These are phyloP conservation scores for Nannobrachium achirus DNA, from an alignment of 2,113 vertebrate genomes.

Conservation along the genomic window DNA sequence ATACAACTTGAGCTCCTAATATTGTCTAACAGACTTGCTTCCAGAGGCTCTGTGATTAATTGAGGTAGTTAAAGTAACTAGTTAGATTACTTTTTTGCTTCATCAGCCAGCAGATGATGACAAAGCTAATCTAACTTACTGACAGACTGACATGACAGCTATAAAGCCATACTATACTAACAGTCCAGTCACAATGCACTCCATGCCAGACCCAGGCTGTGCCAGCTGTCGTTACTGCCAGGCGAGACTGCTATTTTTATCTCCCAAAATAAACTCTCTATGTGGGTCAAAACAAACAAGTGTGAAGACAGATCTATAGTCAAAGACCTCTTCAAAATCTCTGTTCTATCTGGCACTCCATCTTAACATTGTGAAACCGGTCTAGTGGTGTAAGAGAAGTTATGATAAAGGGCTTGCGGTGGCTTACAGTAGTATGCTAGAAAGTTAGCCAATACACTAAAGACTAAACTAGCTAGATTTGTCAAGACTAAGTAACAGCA, in stretches of 20 bases:
- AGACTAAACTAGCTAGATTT: conserved; percentile 22
- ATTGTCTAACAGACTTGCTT: no score
- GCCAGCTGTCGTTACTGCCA: conserved; percentile 15
- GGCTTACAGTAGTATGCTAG: conserved; percentile 17
- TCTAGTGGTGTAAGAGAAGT: background rate
- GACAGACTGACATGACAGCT: background rate
- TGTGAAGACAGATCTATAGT: background rate
- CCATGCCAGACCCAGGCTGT: conserved; percentile 18
- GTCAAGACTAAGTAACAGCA: conserved; percentile 1
- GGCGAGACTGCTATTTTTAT: background rate
- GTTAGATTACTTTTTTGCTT: no score
- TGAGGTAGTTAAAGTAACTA: background rate
- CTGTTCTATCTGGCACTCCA: background rate
- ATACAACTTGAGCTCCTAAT: no score
- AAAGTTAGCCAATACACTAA: conserved; percentile 23
- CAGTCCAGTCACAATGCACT: conserved; percentile 4
- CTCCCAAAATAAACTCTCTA: background rate
- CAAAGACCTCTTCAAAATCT: background rate
- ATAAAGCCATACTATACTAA: conserved; percentile 7
- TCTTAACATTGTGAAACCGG: background rate
- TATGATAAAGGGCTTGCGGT: background rate
- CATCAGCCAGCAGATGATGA: background rate
- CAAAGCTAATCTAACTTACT: background rate
- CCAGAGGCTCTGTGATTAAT: no score
- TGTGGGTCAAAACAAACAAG: background rate